These are phyloP conservation scores for Dicaeum eximium DNA, from an alignment of 2,113 vertebrate genomes.

Conservation along the genomic window DNA sequence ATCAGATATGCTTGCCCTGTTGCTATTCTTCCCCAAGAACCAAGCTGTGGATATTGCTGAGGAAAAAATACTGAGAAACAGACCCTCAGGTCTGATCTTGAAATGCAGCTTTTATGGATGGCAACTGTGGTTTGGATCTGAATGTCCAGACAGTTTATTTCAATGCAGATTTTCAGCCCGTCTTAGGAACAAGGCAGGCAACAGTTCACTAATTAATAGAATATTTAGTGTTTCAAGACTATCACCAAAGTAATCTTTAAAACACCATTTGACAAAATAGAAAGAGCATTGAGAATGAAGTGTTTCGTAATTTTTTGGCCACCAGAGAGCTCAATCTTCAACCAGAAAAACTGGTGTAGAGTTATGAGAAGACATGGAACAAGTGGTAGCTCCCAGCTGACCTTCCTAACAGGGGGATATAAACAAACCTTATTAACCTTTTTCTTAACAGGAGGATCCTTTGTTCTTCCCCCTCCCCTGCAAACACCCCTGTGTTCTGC, in stretches of 20 bases:
- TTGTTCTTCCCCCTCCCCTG: background rate
- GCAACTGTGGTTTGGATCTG: background rate
- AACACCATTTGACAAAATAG: background rate
- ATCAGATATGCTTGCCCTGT: background rate
- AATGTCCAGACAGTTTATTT: background rate
- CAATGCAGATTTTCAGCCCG: background rate
- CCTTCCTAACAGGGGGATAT: background rate
- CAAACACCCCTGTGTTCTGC: background rate
- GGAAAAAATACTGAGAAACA: background rate
- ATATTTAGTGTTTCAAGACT: background rate
- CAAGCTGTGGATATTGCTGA: background rate
- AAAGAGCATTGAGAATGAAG: background rate
- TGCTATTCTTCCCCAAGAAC: background rate
- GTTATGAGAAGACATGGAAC: fast-evolving
- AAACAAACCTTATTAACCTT: background rate
- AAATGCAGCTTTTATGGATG: background rate
- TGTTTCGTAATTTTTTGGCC: background rate
- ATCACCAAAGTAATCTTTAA: background rate
- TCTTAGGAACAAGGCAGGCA: background rate
- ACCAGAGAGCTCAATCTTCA: background rate
- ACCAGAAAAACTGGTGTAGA: background rate
- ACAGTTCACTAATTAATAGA: background rate
- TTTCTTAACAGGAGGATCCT: background rate
- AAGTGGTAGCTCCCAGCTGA: background rate
- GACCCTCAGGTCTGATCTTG: background rate